Evolutionary conservation across 2,888 invertebrate genomes (phyloP).

Genomic region (Spialia ferax): DNA sequence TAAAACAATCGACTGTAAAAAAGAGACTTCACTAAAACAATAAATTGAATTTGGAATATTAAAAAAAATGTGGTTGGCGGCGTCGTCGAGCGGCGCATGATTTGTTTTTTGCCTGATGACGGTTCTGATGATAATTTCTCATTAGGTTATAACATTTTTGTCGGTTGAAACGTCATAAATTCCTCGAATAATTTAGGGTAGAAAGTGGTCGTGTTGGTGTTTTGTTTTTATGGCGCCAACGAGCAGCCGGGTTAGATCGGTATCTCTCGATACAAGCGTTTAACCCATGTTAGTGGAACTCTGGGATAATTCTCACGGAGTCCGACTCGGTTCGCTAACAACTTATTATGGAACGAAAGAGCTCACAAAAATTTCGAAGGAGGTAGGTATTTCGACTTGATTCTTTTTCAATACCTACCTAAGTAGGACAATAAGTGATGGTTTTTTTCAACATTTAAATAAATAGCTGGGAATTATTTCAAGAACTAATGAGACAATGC

Average conservation of each 20-base stretch:
- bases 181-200: slow-evolving; percentile 85
- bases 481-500: not conserved
- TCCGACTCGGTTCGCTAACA: slow-evolving; percentile 69
- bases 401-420: too few species aligned
- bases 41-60: slow-evolving; percentile 71
- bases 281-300: slow-evolving; percentile 84
- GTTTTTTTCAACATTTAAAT: slow-evolving; percentile 21
- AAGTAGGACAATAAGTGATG: not conserved
- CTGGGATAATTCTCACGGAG: slow-evolving; percentile 80
- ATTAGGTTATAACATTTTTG: slow-evolving; percentile 85
- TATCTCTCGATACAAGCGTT: slow-evolving; percentile 84
- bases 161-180: slow-evolving; percentile 83
- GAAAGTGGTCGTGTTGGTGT: slow-evolving; percentile 83
- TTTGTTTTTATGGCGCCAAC: slow-evolving; percentile 87
- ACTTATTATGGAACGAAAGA: slow-evolving; percentile 73
- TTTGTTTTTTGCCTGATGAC: slow-evolving; percentile 77
- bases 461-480: not conserved
- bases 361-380: slow-evolving; percentile 44
- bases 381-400: slow-evolving; percentile 34
- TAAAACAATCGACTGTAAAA: slow-evolving; percentile 79
- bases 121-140: slow-evolving; percentile 85
- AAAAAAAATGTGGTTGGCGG: slow-evolving; percentile 75
- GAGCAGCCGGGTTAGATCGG: slow-evolving; percentile 83
- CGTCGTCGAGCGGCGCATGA: slow-evolving; percentile 63
- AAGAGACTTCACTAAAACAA: slow-evolving; percentile 69